Evolutionary conservation across 2,113 vertebrate genomes (phyloP).

Genomic region (Lathamus discolor): DNA sequence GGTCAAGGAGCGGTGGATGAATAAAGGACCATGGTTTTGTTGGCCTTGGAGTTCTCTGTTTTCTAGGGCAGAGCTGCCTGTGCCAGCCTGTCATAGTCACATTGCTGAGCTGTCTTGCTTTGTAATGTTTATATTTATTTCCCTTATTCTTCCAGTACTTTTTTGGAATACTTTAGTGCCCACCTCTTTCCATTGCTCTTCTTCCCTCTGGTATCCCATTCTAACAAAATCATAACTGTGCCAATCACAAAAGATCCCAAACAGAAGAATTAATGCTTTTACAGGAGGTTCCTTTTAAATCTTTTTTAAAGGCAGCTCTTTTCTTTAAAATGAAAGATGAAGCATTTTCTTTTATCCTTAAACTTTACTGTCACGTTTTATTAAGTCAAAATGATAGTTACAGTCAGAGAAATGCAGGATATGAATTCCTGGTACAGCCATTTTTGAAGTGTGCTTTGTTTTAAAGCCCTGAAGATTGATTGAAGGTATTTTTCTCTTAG

Average conservation of each 20-base stretch:
- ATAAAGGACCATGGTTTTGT: conserved; percentile 1
- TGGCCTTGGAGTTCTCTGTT: conserved; percentile 13
- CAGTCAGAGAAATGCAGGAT: conserved; percentile 49
- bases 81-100: conserved; percentile 6
- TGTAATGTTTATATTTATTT: conserved; percentile 64
- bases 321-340: conserved; percentile 57
- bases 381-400: conserved; percentile 62
- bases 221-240: conserved; percentile 36
- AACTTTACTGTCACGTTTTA: conserved; percentile 58
- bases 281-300: conserved; percentile 20
- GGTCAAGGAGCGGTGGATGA: background rate
- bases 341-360: conserved; percentile 62
- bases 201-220: background rate
- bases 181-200: background rate
- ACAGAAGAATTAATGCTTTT: conserved; percentile 34
- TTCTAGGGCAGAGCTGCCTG: conserved; percentile 32
- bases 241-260: conserved; percentile 13
- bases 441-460: conserved; percentile 66
- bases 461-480: conserved; percentile 61
- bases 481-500: conserved; percentile 64
- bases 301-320: conserved; percentile 24
- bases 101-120: conserved; percentile 30
- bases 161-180: conserved; percentile 5
- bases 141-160: background rate
- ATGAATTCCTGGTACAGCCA: conserved; percentile 62